Conservation (phyloP, 1,140 invertebrate genomes). For the Homarus americanus region DNA sequence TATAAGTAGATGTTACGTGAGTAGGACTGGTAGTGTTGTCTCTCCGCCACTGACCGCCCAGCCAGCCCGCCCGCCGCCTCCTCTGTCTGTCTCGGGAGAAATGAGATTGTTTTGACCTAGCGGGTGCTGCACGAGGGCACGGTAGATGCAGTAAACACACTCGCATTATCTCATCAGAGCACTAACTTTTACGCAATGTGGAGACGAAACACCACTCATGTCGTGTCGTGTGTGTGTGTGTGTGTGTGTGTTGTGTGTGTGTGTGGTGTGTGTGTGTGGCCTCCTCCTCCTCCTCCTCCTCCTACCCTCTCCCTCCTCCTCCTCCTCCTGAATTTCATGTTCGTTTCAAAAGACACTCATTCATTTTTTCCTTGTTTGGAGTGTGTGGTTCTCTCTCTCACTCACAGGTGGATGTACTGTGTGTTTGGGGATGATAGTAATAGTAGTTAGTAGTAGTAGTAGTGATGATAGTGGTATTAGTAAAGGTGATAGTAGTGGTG, state of each 20-base stretch:
- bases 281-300: neutral
- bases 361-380: neutral
- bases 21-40: too few species aligned
- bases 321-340: neutral
- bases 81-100: neutral
- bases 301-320: neutral
- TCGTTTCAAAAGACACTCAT: neutral
- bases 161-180: neutral
- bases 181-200: neutral
- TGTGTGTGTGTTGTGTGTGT: too few species aligned
- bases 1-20: too few species aligned
- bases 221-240: too few species aligned
- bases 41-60: neutral
- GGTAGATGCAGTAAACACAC: neutral
- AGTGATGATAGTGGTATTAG: neutral
- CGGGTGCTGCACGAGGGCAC: neutral
- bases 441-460: neutral
- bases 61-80: too few species aligned
- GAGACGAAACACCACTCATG: neutral
- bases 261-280: too few species aligned
- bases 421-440: neutral
- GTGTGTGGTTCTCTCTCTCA: too few species aligned
- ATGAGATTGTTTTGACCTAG: neutral
- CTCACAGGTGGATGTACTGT: neutral
- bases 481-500: neutral